phyloP scores from a whole-genome alignment of 2,113 vertebrate species.

The Vanacampus margaritifer region DNA sequence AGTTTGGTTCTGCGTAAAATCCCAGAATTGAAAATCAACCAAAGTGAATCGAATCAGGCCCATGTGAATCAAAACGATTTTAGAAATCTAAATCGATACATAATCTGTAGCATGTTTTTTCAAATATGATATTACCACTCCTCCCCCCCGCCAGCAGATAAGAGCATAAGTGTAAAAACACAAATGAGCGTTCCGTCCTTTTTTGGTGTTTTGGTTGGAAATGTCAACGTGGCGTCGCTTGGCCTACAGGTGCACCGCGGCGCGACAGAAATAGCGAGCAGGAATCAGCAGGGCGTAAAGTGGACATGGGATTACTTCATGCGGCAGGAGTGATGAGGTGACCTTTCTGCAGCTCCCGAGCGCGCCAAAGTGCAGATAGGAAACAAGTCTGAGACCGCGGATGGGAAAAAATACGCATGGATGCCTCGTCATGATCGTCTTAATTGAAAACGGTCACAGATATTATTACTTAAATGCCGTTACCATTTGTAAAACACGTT shows the following conservation, averaged over 20 bases:
- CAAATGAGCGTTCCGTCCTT: conserved; percentile 8
- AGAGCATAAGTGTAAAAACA: not conserved
- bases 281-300: conserved; percentile 60
- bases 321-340: conserved; percentile 50
- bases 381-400: not conserved
- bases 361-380: not conserved
- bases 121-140: not conserved
- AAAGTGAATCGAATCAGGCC: no score
- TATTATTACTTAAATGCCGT: not conserved
- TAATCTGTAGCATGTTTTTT: no score
- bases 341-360: conserved; percentile 35
- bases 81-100: no score
- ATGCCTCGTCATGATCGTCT: not conserved
- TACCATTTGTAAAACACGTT: not conserved
- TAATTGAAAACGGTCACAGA: not conserved
- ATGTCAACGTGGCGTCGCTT: conserved; percentile 44
- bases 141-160: not conserved
- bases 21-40: no score
- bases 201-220: conserved; percentile 40
- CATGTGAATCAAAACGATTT: no score
- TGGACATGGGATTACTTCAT: conserved; percentile 58
- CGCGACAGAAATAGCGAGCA: conserved; percentile 56
- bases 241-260: conserved; percentile 32
- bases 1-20: no score
- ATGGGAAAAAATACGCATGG: not conserved